phyloP scores from a whole-genome alignment of 2,888 invertebrate genomes.

The Masnerella sp. region DNA sequence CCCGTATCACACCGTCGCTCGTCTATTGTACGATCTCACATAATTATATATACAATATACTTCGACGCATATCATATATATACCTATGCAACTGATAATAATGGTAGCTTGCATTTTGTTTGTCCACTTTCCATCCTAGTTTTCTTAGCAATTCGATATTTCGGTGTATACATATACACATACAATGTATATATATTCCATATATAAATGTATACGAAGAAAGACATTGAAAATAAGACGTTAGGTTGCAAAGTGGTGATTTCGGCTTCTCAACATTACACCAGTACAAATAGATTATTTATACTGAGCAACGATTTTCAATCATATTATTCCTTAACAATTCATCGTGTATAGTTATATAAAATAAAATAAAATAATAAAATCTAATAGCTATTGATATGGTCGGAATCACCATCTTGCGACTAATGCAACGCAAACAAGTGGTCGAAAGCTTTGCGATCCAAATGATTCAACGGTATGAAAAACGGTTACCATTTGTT shows the following conservation, averaged over 20 bases:
- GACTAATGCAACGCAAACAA: slow-evolving; percentile 16
- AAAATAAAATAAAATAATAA: not conserved
- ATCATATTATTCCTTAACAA: too few species aligned
- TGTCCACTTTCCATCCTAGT: slow-evolving; percentile 22
- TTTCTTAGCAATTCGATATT: slow-evolving; percentile 39
- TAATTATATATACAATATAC: slow-evolving; percentile 61
- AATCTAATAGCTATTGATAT: not conserved
- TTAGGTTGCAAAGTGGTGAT: slow-evolving; percentile 4
- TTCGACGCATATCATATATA: slow-evolving; percentile 47
- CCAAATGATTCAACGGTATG: not conserved
- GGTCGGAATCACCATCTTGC: slow-evolving; percentile 9
- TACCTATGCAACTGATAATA: slow-evolving; percentile 42
- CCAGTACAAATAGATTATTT: not conserved
- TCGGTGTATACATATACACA: slow-evolving; percentile 54
- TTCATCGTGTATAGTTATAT: too few species aligned
- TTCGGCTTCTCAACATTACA: not conserved
- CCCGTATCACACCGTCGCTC: slow-evolving; percentile 68
- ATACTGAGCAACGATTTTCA: too few species aligned
- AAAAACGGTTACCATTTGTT: not conserved
- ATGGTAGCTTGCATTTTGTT: slow-evolving; percentile 30
- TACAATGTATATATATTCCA: slow-evolving; percentile 43
- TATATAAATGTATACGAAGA: slow-evolving; percentile 64
- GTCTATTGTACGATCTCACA: slow-evolving; percentile 59
- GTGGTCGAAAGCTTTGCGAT: slow-evolving; percentile 23
- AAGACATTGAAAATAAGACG: slow-evolving; percentile 43